Base-by-base conservation (phyloP, 2,113 vertebrate species). In the Spea multiplicata region DNA sequence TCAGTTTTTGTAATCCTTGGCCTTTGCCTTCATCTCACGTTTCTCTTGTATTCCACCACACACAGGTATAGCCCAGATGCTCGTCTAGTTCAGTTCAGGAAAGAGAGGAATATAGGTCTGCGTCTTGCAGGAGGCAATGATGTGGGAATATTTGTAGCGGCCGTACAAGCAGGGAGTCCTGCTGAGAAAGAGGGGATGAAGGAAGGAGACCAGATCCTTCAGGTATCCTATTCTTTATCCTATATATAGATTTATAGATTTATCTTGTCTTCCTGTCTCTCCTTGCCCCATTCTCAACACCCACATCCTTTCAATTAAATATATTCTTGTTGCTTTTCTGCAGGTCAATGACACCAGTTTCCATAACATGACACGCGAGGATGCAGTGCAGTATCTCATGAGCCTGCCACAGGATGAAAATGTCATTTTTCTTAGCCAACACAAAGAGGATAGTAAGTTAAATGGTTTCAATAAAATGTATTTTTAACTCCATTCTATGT, bases 161-260 rank as follows among this genome's bases (percentile, higher is more conserved):
- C 93, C 0, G 94, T 99, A 78, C 96, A 98, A 83, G 94, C 93
- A 0, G 95, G 94, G 79, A 98, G 97, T 84, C 93, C 94, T 0
- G 96, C 96, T 0, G 92, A 93, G 0, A 81, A 76, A 5, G 90
- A 95, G 83, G 96, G 95, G 0, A 84, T 99, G 87, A 88, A 44
- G 74, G 95, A 96, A 77, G 97, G 97, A 0, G 96, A 99, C 76
- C 95, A 99, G 90, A 96, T 99, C 79, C 88, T 99, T 81, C 91
- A 97, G 95, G 97, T 98, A 16, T 16, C 9, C n/a, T 14, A 59
- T 59, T 5, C 10, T 53, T 53, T 53, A 53, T 8, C 30, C 30
- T 30, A 30, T 30, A 30, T 30, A 30, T 30, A 30, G 30, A 30
- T 30, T 30, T 30, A 30, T 30, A 30, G 30, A 30, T 30, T 30